These are phyloP conservation scores for Oasisia sp. DNA, from an alignment of 2,888 invertebrate species.

Conservation along the genomic window DNA sequence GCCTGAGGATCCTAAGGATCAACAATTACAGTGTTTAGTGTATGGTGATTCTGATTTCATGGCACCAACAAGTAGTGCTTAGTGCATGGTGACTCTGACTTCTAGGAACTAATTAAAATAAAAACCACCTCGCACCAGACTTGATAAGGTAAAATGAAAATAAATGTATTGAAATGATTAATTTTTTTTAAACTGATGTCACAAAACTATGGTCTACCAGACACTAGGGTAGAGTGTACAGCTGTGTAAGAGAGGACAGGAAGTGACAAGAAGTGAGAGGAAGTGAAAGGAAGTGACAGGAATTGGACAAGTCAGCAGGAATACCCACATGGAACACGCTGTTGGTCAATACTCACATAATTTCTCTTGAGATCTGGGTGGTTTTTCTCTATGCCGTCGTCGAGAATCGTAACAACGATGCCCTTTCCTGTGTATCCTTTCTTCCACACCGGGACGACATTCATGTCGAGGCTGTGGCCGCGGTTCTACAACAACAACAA, in stretches of 20 bases:
- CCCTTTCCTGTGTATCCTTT: constrained; percentile 93
- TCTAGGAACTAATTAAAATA: neutral
- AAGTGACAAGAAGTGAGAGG: neutral
- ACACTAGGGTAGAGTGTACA: neutral
- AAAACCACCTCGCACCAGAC: no score
- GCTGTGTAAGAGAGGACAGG: neutral
- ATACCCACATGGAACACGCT: neutral
- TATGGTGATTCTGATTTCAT: neutral
- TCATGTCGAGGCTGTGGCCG: constrained; percentile 86
- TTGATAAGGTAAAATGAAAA: no score
- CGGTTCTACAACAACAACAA: constrained; percentile 66
- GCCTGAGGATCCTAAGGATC: constrained; percentile 85
- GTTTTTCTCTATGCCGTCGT: constrained; percentile 94
- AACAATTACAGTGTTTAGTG: neutral
- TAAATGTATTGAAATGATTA: no score
- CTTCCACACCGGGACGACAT: constrained; percentile 94
- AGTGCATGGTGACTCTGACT: neutral
- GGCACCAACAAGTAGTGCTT: neutral
- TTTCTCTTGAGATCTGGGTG: constrained; percentile 92
- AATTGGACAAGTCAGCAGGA: neutral
- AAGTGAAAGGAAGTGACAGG: neutral
- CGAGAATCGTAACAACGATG: constrained; percentile 94
- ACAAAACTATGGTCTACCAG: neutral
- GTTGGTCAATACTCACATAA: constrained; percentile 79
- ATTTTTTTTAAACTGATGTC: neutral